Conservation (phyloP, 2,888 invertebrate species). For the Lepeophtheirus nordmannii region DNA sequence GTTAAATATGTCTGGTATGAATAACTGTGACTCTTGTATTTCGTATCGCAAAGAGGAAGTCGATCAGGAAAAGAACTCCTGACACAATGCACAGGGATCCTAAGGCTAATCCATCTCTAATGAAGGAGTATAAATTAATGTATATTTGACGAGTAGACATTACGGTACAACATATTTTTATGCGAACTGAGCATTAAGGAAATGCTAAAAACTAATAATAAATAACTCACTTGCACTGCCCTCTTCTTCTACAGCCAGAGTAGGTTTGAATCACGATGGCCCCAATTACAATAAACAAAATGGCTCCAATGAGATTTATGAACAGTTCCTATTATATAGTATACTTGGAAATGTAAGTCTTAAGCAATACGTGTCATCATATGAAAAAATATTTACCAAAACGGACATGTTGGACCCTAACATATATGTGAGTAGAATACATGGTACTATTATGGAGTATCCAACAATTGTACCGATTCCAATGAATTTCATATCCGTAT, state of each 20-base stretch:
- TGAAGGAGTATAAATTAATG: neutral
- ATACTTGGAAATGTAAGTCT: neutral
- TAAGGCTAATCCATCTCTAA: slow-evolving; percentile 4
- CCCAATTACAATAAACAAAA: slow-evolving; percentile 15
- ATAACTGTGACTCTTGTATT: slow-evolving; percentile 13
- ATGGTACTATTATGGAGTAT: slow-evolving; percentile 22
- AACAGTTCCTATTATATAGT: slow-evolving; percentile 12
- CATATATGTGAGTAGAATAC: slow-evolving; percentile 16
- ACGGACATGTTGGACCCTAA: slow-evolving; percentile 23
- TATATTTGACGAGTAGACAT: no score
- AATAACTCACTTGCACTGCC: neutral
- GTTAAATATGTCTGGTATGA: slow-evolving; percentile 1
- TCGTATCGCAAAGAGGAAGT: slow-evolving; percentile 16
- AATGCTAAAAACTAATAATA: no score
- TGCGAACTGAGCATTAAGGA: no score
- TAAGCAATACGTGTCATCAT: neutral
- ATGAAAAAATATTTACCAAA: slow-evolving; percentile 15
- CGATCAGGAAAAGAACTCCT: slow-evolving; percentile 13
- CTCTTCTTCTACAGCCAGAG: neutral
- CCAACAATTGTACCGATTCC: slow-evolving; percentile 23
- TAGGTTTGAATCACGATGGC: neutral
- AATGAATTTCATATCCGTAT: slow-evolving; percentile 12
- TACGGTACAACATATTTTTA: neutral
- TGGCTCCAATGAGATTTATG: slow-evolving; percentile 19
- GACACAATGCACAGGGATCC: slow-evolving; percentile 12